phyloP scores from a whole-genome alignment of 2,888 invertebrate genomes.

The Panzeria rudis region DNA sequence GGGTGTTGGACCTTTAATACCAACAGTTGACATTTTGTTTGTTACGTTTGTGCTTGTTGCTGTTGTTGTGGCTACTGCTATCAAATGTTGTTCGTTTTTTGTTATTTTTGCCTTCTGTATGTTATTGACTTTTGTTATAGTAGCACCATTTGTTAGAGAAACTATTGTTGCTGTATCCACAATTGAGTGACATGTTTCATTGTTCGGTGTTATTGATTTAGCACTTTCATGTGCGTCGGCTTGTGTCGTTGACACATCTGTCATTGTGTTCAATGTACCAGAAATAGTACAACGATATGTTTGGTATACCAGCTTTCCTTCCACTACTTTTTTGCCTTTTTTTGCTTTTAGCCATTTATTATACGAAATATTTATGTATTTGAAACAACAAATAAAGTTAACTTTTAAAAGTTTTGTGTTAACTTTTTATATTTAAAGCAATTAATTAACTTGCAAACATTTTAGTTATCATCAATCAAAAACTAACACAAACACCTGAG shows the following conservation, averaged over 20 bases:
- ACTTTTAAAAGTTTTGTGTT: not conserved
- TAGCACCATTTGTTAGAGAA: constrained; percentile 58
- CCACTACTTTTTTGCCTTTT: constrained; percentile 17
- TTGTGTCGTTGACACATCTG: constrained; percentile 77
- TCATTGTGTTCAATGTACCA: constrained; percentile 74
- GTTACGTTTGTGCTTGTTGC: constrained; percentile 15
- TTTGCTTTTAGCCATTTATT: constrained; percentile 30
- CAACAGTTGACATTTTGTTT: constrained; percentile 60
- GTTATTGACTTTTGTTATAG: constrained; percentile 47
- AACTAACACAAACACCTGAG: not conserved
- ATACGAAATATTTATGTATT: constrained; percentile 31
- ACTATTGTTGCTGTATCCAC: constrained; percentile 45
- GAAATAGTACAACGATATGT: constrained; percentile 28
- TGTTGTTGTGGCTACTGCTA: constrained; percentile 23
- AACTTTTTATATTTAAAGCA: constrained; percentile 16
- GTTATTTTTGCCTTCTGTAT: constrained; percentile 30
- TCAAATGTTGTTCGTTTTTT: constrained; percentile 40
- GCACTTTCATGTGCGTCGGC: constrained; percentile 69
- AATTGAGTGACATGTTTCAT: constrained; percentile 70
- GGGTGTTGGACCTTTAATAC: constrained; percentile 71
- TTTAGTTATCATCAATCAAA: constrained; percentile 54
- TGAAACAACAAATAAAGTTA: constrained; percentile 20
- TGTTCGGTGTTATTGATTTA: constrained; percentile 67
- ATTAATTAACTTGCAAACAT: constrained; percentile 24
- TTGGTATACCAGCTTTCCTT: constrained; percentile 24